Evolutionary conservation across 2,888 invertebrate species (phyloP).

Genomic region (Trachelus troglodyta): DNA sequence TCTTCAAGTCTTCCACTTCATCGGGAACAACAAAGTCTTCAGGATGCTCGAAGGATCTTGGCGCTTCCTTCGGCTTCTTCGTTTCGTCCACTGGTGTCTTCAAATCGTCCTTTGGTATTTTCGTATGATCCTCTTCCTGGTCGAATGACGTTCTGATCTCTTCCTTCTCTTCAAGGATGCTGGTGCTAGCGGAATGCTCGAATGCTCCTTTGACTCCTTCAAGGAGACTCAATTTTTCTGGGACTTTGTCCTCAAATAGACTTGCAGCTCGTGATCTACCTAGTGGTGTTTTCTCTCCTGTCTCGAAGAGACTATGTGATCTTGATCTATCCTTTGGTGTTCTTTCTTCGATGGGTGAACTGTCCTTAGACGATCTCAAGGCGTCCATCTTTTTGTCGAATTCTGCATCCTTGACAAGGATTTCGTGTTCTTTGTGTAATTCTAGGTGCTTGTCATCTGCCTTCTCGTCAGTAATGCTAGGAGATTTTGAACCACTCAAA

Average conservation of each 20-base stretch:
- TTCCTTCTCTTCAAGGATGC: constrained; percentile 25
- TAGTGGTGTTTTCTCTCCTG: constrained; percentile 49
- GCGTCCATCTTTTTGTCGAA: constrained; percentile 12
- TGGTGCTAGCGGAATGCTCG: constrained; percentile 18
- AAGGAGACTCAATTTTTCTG: constrained; percentile 30
- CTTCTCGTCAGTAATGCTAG: constrained; percentile 25
- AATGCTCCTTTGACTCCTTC: constrained; percentile 12
- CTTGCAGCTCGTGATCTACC: constrained; percentile 54
- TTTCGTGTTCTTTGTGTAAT: not conserved
- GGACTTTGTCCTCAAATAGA: constrained; percentile 51
- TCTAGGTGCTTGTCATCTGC: constrained; percentile 6
- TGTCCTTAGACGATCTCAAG: constrained; percentile 26
- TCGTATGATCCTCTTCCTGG: constrained; percentile 10
- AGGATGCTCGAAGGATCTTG: not conserved
- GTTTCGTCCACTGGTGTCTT: constrained; percentile 9
- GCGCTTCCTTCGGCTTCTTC: constrained; percentile 8
- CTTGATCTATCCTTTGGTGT: constrained; percentile 50
- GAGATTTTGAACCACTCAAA: constrained; percentile 6
- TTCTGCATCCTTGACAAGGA: no score
- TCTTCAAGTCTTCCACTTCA: not conserved
- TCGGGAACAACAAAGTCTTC: not conserved
- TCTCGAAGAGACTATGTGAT: constrained; percentile 54
- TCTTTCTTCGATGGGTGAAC: constrained; percentile 35
- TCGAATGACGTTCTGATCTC: not conserved
- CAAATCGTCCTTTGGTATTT: constrained; percentile 20